Conservation (phyloP, 2,797 vertebrate genomes). For the Bryconaethiops microstoma region DNA sequence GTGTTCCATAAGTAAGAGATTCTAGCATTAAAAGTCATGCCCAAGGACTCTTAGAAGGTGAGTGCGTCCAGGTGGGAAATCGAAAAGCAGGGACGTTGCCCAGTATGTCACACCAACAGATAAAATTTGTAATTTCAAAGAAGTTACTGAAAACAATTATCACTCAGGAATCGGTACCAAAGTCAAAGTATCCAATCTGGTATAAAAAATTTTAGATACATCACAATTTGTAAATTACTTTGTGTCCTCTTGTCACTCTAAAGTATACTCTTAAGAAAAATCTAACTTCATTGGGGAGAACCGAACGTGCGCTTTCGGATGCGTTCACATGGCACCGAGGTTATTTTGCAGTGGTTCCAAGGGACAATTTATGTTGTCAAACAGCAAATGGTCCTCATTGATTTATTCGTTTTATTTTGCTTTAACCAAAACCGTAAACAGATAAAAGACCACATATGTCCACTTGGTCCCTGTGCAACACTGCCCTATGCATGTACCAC, state of each 20-base stretch:
- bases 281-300: neutral
- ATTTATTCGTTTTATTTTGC: neutral
- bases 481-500: neutral
- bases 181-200: neutral
- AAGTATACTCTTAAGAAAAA: neutral
- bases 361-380: slow-evolving; percentile 5
- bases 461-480: neutral
- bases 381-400: neutral
- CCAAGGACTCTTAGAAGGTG: too few species aligned
- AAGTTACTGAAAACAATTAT: neutral
- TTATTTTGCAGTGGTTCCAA: neutral
- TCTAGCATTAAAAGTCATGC: too few species aligned
- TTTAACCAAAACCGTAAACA: neutral
- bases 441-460: neutral
- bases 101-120: neutral
- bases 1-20: too few species aligned
- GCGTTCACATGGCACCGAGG: neutral
- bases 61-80: too few species aligned
- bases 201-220: neutral
- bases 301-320: neutral
- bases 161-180: neutral
- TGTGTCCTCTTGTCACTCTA: neutral
- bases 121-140: too few species aligned
- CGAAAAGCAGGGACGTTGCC: too few species aligned
- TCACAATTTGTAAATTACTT: neutral